Percentiles rank a stretch among this genome's conserved stretches.
Conservation (phyloP, 2,797 vertebrate species). For the Jordanella pulchra region DNA sequence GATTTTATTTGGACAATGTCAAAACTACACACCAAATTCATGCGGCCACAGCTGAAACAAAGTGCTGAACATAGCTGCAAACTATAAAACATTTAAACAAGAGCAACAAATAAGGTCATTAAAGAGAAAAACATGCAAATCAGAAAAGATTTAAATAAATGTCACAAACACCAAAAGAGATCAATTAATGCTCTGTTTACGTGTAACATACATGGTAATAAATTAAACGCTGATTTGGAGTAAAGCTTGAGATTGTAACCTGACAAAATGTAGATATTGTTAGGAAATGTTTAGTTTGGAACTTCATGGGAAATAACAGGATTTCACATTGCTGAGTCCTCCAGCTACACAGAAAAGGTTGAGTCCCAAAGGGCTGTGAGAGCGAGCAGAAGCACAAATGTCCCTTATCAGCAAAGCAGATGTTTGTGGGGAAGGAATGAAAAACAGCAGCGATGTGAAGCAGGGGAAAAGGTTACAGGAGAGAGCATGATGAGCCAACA, state of each 20-base stretch:
- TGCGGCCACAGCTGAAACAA: too few relatives aligned
- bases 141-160: too few relatives aligned
- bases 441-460: slow-evolving; percentile 59
- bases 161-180: too few relatives aligned
- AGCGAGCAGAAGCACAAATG: slow-evolving; percentile 39
- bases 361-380: slow-evolving; percentile 30
- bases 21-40: not conserved
- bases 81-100: too few relatives aligned
- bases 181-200: not conserved
- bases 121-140: too few relatives aligned
- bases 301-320: slow-evolving; percentile 12
- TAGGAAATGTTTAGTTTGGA: slow-evolving; percentile 11
- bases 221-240: too few relatives aligned
- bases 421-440: slow-evolving; percentile 54
- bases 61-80: too few relatives aligned
- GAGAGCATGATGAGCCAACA: slow-evolving; percentile 18
- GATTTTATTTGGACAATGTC: not conserved
- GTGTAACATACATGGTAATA: not conserved
- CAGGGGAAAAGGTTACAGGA: slow-evolving; percentile 49
- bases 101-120: too few relatives aligned
- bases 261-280: not conserved
- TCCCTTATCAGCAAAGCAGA: slow-evolving; percentile 58
- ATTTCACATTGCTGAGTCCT: slow-evolving; percentile 32
- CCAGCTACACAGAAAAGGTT: slow-evolving; percentile 54
- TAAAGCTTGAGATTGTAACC: too few relatives aligned